A percentile compares a stretch with the other conserved stretches of the same genome.
These are phyloP conservation scores for Aelia acuminata DNA, from an alignment of 2,888 invertebrate species.

Conservation along the genomic window DNA sequence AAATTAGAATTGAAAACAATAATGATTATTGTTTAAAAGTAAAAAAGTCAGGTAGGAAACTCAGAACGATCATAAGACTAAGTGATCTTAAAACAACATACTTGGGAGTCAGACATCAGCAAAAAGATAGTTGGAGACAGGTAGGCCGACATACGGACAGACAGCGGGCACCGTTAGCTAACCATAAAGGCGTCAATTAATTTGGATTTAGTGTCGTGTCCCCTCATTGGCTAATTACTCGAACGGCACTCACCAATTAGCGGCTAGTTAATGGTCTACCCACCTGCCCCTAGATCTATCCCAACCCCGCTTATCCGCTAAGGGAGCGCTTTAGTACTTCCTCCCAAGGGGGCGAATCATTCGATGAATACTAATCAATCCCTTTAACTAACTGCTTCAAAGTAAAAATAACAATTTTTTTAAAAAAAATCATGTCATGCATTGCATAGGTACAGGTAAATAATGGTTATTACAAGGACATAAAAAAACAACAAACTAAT, in stretches of 20 bases:
- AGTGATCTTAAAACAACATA: too few relatives aligned
- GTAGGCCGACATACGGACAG: background rate
- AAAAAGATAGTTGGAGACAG: background rate
- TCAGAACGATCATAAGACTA: too few relatives aligned
- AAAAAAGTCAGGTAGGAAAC: too few relatives aligned
- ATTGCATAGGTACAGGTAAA: too few relatives aligned
- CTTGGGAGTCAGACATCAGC: too few relatives aligned
- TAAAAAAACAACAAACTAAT: too few relatives aligned
- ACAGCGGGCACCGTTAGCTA: background rate
- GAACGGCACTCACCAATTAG: conserved; percentile 43
- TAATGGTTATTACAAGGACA: too few relatives aligned
- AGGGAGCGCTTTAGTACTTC: conserved; percentile 33
- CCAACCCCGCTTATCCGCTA: background rate
- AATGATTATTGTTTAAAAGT: too few relatives aligned
- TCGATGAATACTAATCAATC: background rate
- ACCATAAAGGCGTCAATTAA: conserved; percentile 43
- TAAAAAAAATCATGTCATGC: too few relatives aligned
- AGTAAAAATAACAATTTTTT: too few relatives aligned
- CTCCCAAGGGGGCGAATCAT: background rate
- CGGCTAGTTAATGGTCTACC: conserved; percentile 34
- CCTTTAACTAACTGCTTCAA: background rate
- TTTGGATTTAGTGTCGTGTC: conserved; percentile 46
- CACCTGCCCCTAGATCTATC: conserved; percentile 35
- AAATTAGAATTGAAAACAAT: too few relatives aligned
- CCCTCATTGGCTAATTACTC: conserved; percentile 26